A percentile compares a stretch with the other conserved stretches of the same genome.
Conservation (phyloP, 1,140 invertebrate genomes). For the Mactra quadrangularis region DNA sequence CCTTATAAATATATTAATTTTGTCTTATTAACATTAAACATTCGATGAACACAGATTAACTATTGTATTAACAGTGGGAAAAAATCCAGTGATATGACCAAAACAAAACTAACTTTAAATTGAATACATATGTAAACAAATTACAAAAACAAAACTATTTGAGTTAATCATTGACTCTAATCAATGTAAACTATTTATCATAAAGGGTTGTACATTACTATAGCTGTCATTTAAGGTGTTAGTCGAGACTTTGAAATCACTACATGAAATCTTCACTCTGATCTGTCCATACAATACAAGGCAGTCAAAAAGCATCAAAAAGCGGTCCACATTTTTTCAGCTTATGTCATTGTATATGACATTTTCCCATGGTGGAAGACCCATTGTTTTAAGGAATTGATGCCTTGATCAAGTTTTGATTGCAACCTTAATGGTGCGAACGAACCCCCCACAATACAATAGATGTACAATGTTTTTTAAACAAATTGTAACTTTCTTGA, state of each 20-base stretch:
- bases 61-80: too few species aligned
- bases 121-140: too few species aligned
- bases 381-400: conserved; percentile 53
- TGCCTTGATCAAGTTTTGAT: conserved; percentile 34
- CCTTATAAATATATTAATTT: too few species aligned
- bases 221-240: conserved; percentile 32
- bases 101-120: too few species aligned
- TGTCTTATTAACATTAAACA: too few species aligned
- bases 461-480: neutral
- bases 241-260: conserved; percentile 20
- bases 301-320: conserved; percentile 18
- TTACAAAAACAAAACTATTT: too few species aligned
- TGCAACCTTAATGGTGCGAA: conserved; percentile 22
- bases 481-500: conserved; percentile 47
- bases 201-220: conserved; percentile 2
- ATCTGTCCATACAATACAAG: conserved; percentile 20
- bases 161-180: too few species aligned
- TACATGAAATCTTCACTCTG: conserved; percentile 9
- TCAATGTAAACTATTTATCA: neutral
- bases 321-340: conserved; percentile 15
- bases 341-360: conserved; percentile 52
- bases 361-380: conserved; percentile 11
- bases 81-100: too few species aligned
- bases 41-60: too few species aligned
- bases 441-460: conserved; percentile 22